Evolutionary conservation across 2,113 vertebrate species (phyloP).

Genomic region (Balaenoptera acutorostrata): DNA sequence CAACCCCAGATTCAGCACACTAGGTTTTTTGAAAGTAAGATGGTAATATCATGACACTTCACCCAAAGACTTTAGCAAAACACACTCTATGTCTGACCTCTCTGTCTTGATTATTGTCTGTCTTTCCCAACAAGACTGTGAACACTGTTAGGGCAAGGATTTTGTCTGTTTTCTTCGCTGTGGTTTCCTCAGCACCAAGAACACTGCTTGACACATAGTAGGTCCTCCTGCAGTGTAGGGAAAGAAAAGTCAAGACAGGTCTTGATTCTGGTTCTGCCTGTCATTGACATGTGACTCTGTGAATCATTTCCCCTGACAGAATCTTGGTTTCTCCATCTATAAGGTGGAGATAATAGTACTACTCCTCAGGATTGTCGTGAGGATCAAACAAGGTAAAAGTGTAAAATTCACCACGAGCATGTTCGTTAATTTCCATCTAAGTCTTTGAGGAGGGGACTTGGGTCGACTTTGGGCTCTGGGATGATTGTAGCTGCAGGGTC

Average conservation of each 20-base stretch:
- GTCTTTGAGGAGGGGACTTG: background rate
- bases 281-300: background rate
- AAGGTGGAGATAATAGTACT: background rate
- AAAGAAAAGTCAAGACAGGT: background rate
- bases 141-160: background rate
- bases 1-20: background rate
- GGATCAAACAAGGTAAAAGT: background rate
- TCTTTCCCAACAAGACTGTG: background rate
- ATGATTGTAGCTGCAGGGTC: background rate
- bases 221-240: background rate
- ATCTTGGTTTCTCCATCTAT: background rate
- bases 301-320: background rate
- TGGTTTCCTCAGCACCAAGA: background rate
- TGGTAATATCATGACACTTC: background rate
- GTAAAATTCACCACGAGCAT: background rate
- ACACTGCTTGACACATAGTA: too few relatives aligned
- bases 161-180: background rate
- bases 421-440: background rate
- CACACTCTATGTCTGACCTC: background rate
- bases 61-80: background rate
- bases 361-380: background rate
- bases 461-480: background rate
- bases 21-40: background rate
- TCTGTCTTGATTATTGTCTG: background rate
- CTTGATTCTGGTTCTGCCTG: background rate